Evolutionary conservation across 2,888 invertebrate genomes (phyloP).

Genomic region (Dasypogon diadema): DNA sequence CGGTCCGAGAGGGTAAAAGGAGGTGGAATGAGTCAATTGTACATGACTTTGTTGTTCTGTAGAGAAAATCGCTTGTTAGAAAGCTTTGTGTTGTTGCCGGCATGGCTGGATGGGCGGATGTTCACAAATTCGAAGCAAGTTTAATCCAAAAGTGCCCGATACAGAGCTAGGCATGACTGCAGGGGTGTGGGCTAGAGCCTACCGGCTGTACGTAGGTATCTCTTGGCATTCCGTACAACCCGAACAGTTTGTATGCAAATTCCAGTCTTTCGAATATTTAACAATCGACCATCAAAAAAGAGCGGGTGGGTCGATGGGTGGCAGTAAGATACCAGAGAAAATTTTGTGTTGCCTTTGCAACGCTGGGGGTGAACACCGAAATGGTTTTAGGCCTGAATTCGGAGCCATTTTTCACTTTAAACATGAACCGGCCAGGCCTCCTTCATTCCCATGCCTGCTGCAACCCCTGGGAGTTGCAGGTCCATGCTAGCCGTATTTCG

Average conservation of each 20-base stretch:
- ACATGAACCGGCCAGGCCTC: conserved; percentile 2
- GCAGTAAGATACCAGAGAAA: neutral
- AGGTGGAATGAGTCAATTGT: conserved; percentile 18
- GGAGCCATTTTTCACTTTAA: conserved; percentile 54
- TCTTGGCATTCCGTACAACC: neutral
- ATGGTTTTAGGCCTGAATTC: conserved; percentile 53
- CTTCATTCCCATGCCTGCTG: conserved; percentile 15
- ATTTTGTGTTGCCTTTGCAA: conserved; percentile 35
- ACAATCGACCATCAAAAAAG: conserved; percentile 53
- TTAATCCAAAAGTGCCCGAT: conserved; percentile 32
- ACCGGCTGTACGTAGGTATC: conserved; percentile 14
- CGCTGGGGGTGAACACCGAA: conserved; percentile 22
- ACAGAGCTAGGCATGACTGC: neutral
- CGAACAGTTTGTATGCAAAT: conserved; percentile 53
- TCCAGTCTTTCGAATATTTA: conserved; percentile 55
- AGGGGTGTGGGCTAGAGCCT: neutral
- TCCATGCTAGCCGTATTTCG: neutral
- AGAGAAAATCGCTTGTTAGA: conserved; percentile 40
- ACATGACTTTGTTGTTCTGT: conserved; percentile 28
- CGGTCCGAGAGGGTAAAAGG: neutral
- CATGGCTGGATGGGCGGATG: neutral
- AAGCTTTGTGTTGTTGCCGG: conserved; percentile 30
- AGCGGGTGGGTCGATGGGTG: conserved; percentile 4
- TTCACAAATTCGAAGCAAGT: conserved; percentile 40
- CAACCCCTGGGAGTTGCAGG: conserved; percentile 21